Evolutionary conservation across 2,113 vertebrate species (phyloP), one percentile per base, ranked within the genome.

Genomic region (Felis chaus): DNA sequence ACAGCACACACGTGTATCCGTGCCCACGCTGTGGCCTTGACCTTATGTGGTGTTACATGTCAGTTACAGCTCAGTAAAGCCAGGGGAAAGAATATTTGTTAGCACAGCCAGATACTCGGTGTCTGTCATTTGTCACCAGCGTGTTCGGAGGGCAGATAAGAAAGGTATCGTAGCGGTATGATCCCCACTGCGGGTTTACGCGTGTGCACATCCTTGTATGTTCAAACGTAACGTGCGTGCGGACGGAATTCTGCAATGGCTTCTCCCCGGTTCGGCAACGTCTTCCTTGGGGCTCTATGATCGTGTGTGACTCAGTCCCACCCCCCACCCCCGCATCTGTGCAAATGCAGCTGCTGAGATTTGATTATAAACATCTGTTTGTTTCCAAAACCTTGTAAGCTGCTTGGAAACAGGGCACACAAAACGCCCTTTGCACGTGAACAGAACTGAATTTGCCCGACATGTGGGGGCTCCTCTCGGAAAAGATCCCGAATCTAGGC

Each of bases 81-180:
- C 15, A 53, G 23, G 25, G 4, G 15, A 50, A 11, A 16, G 55
- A 68, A 1, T 7, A 11, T 3, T 31, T 25, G 18, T 27, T 11
- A 39, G 16, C 45, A 29, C 0, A 0, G 0, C n/a, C n/a, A 63
- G 50, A 25, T 36, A n/a, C 1, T 53, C 1, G 2, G 19, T 25
- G 45, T 79, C 76, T 21, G 9, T 79, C 76, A 6, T 79, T 29
- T n/a, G 76, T 53, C 6, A 12, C 3, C 76, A 6, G 31, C 6
- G 1, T 10, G 45, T 68, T 19, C 15, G 18, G 66, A 57, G 50
- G 19, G 61, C 5, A 10, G 85, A 10, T 11, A 5, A 25, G 41
- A 31, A 19, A 53, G 16, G 9, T 29, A 3, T 10, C 4, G 39
- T 10, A 33, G 10, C 18, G 19, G 12, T 27, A 3, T 41, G 81